Evolutionary conservation across 92 coral and sea anemone genomes (phyloP), one percentile per base, ranked within the genome.

Genomic region (Actinostola sp.): DNA sequence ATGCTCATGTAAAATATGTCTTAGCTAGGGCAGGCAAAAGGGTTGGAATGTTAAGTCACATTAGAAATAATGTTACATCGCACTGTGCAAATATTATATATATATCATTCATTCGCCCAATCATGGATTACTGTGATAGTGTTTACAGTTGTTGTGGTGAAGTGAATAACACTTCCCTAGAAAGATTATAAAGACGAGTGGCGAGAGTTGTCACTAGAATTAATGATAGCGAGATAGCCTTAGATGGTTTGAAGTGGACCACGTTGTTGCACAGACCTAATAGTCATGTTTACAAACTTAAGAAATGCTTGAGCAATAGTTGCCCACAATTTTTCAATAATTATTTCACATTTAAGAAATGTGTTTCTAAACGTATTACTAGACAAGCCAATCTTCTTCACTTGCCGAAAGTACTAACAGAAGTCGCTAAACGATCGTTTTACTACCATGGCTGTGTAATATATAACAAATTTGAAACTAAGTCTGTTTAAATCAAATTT

Each of bases 121-220:
- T 82, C 23, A 52, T 75, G 32, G 77, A 82, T 23, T 75, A 82
- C 51, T 75, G 87, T 34, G 66, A 65, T 35, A 32, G 68, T 32
- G 82, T 75, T 23, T 76, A 83, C 72, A 46, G 42, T 29, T 82
- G 83, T 31, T 76, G 83, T 69, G 88, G 88, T 28, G 53, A 41
- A 25, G 75, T n/a, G 13, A 82, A 82, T 51, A 57, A 58, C 21
- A 52, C 11, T n/a, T 17, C 35, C 0, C 2, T 72, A 0, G 86
- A 80, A 55, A 30, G 34, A 17, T 54, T 80, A 33, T 81, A 79
- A 38, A 64, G 61, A 28, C 55, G 74, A 25, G 74, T 73, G 2
- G 73, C 44, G 4, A 71, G 80, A 72, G 15, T 46, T 13, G 63
- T 57, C 3, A 67, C 42, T 13, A 42, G 61, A 35, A 35, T 39